Conservation (phyloP, 2,888 invertebrate genomes). For the Capitulum mitella region DNA sequence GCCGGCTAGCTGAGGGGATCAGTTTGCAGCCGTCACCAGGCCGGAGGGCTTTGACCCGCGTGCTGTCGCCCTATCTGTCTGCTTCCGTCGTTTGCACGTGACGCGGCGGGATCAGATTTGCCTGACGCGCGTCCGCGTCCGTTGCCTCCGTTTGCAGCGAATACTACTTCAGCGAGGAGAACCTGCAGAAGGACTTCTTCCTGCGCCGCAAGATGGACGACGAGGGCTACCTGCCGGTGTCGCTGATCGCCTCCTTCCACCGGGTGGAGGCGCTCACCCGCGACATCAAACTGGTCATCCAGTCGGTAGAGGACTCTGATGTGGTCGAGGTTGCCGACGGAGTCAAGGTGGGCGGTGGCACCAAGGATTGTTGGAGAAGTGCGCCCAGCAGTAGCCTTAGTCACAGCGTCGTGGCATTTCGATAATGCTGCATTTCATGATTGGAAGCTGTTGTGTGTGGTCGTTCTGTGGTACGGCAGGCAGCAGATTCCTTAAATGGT, state of each 20-base stretch:
- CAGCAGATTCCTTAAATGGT: no score
- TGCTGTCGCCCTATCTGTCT: constrained; percentile 8
- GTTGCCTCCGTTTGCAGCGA: constrained; percentile 59
- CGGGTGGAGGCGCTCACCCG: constrained; percentile 80
- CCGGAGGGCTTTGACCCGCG: not conserved
- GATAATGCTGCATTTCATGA: no score
- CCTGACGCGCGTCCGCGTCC: constrained; percentile 16
- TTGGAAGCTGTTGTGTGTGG: no score
- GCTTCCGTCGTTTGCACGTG: not conserved
- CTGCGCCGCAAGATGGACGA: constrained; percentile 92
- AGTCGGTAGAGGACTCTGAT: constrained; percentile 77
- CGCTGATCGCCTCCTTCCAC: constrained; percentile 91
- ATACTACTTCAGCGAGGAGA: constrained; percentile 97
- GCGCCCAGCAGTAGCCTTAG: no score
- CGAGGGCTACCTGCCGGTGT: constrained; percentile 87
- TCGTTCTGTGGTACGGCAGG: no score
- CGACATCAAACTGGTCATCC: constrained; percentile 72
- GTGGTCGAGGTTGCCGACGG: constrained; percentile 62
- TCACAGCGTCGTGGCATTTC: no score
- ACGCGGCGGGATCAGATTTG: constrained; percentile 14
- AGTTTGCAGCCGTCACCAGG: no score
- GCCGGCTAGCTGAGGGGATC: no score
- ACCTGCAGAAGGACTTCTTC: constrained; percentile 91
- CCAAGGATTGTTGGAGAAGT: not conserved
- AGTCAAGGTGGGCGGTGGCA: constrained; percentile 55